Percentiles rank a stretch among this genome's conserved stretches.
These are phyloP conservation scores for Lanistes nyassanus DNA, from an alignment of 1,140 invertebrate genomes.

Conservation along the genomic window DNA sequence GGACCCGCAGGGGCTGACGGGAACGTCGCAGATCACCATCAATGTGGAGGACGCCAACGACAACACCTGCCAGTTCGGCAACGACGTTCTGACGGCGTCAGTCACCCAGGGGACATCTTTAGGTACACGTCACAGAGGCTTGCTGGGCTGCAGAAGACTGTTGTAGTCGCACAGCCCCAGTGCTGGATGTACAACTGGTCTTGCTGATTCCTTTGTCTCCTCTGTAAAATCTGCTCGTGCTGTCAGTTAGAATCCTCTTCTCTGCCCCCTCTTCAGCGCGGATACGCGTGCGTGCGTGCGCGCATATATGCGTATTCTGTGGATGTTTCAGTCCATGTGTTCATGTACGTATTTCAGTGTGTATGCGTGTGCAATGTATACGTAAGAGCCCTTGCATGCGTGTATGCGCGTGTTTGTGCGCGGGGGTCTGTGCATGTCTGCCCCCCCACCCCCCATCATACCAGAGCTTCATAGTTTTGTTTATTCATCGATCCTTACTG, in stretches of 20 bases:
- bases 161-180: too few species aligned
- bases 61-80: slow-evolving; percentile 28
- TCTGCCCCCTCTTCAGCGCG: too few species aligned
- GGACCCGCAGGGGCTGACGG: slow-evolving; percentile 21
- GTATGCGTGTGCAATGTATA: too few species aligned
- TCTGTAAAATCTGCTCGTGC: not conserved
- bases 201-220: too few species aligned
- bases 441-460: too few species aligned
- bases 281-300: not conserved
- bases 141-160: too few species aligned
- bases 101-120: slow-evolving; percentile 1
- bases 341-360: not conserved
- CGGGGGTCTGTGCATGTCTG: not conserved
- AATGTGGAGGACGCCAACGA: slow-evolving; percentile 29
- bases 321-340: not conserved
- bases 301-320: not conserved
- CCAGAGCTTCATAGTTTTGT: too few species aligned
- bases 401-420: not conserved
- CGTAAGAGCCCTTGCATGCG: not conserved
- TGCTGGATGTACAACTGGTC: too few species aligned
- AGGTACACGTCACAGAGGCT: not conserved
- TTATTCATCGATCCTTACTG: too few species aligned
- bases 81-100: not conserved
- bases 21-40: slow-evolving; percentile 21
- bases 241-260: not conserved